These are phyloP conservation scores for Ctenopoma kingsleyae DNA, from an alignment of 2,797 vertebrate species.

Conservation along the genomic window DNA sequence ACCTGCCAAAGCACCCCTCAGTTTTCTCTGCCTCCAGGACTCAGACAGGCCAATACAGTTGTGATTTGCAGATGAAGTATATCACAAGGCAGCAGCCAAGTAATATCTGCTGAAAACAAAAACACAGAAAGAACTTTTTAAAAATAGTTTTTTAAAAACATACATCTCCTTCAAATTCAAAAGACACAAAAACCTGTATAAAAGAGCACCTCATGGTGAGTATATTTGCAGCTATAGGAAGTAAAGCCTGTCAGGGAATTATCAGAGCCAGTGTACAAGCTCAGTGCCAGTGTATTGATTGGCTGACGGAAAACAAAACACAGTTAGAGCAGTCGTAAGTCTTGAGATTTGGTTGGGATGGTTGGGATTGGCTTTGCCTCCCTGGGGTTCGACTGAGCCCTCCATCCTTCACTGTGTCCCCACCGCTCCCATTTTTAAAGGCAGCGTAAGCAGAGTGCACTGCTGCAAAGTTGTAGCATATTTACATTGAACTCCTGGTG, in stretches of 20 bases:
- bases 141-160: not conserved
- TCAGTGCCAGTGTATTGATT: slow-evolving; percentile 39
- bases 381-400: slow-evolving; percentile 57
- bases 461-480: slow-evolving; percentile 43
- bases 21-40: slow-evolving; percentile 11
- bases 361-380: slow-evolving; percentile 52
- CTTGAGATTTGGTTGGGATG: slow-evolving; percentile 50
- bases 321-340: slow-evolving; percentile 29
- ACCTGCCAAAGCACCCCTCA: slow-evolving; percentile 34
- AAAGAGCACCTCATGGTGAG: not conserved
- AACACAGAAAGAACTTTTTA: not conserved
- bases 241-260: slow-evolving; percentile 29
- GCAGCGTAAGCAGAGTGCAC: slow-evolving; percentile 52
- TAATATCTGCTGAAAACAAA: slow-evolving; percentile 14
- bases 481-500: slow-evolving; percentile 19
- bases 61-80: slow-evolving; percentile 11
- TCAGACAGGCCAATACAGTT: slow-evolving; percentile 10
- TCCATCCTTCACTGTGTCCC: slow-evolving; percentile 55
- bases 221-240: slow-evolving; percentile 13
- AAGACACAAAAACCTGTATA: not conserved
- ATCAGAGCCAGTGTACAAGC: not conserved
- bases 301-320: slow-evolving; percentile 50
- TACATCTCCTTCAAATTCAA: not conserved
- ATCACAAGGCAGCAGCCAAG: slow-evolving; percentile 7
- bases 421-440: slow-evolving; percentile 36